Percentiles rank a stretch among this genome's conserved stretches.
Evolutionary conservation across 2,888 invertebrate genomes (phyloP).

Genomic region (Ennomos erosarius): DNA sequence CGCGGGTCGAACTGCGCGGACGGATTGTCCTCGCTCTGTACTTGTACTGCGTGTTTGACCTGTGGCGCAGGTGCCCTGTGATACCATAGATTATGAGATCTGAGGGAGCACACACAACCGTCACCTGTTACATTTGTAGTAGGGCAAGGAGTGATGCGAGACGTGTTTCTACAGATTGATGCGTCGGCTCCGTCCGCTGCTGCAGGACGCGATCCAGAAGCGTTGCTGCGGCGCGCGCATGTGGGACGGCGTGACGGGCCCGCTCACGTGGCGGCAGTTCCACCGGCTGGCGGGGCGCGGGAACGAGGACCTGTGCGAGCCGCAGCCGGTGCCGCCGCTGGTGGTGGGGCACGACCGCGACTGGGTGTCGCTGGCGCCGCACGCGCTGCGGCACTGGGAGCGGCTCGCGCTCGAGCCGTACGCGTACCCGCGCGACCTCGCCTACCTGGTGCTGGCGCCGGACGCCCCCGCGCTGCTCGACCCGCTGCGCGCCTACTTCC

Average conservation of each 20-base stretch:
- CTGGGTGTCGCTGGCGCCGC: conserved; percentile 97
- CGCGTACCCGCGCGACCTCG: conserved; percentile 96
- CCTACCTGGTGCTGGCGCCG: conserved; percentile 97
- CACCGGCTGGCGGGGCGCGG: conserved; percentile 97
- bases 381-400: conserved; percentile 98
- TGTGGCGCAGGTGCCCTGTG: conserved; percentile 13
- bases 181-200: conserved; percentile 94
- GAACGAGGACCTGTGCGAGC: conserved; percentile 97
- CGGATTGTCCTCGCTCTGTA: conserved; percentile 13
- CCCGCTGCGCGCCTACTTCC: conserved; percentile 94
- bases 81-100: conserved; percentile 28
- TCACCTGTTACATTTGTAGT: background rate
- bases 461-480: conserved; percentile 94
- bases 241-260: conserved; percentile 98
- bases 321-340: conserved; percentile 97
- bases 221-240: conserved; percentile 94
- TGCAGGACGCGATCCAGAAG: conserved; percentile 98
- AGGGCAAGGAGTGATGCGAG: too few species aligned
- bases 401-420: conserved; percentile 98
- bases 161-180: conserved; percentile 80
- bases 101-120: conserved; percentile 4
- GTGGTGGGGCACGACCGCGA: conserved; percentile 98
- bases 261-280: conserved; percentile 99
- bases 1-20: conserved; percentile 6
- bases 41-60: conserved; percentile 5